Conservation (phyloP, 1,140 invertebrate genomes). For the Goniozus legneri region DNA sequence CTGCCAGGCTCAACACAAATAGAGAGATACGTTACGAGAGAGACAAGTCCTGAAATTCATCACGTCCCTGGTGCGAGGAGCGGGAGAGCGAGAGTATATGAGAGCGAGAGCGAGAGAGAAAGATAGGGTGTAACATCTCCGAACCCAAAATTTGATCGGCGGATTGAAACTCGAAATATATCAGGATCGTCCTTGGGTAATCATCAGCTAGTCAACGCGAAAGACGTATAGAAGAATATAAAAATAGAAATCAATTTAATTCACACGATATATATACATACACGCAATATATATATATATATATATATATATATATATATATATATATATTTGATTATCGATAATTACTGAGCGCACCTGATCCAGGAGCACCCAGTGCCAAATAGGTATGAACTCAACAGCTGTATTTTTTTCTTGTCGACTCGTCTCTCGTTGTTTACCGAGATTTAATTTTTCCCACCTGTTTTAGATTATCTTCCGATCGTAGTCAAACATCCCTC, state of each 20-base stretch:
- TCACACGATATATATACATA: no score
- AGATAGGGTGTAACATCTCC: no score
- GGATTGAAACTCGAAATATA: constrained; percentile 16
- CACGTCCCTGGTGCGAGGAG: constrained; percentile 29
- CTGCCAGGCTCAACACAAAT: constrained; percentile 96
- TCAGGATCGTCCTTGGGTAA: constrained; percentile 33
- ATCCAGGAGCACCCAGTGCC: constrained; percentile 43
- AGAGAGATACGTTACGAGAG: constrained; percentile 57
- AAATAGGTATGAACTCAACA: constrained; percentile 43
- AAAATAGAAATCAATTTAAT: constrained; percentile 43
- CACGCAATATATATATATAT: no score
- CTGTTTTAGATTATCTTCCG: constrained; percentile 46
- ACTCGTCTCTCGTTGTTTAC: no score
- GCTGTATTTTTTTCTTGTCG: no score
- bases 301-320: no score
- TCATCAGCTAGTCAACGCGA: constrained; percentile 49
- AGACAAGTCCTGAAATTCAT: constrained; percentile 22
- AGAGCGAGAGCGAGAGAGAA: constrained; percentile 8
- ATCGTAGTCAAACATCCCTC: constrained; percentile 37
- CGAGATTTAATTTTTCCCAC: neutral
- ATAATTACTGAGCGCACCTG: constrained; percentile 42
- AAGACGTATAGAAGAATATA: constrained; percentile 46
- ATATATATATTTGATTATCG: no score
- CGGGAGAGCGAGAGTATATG: neutral
- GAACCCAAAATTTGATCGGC: no score